Evolutionary conservation across 2,888 invertebrate genomes (phyloP).

Genomic region (Idaea biselata): DNA sequence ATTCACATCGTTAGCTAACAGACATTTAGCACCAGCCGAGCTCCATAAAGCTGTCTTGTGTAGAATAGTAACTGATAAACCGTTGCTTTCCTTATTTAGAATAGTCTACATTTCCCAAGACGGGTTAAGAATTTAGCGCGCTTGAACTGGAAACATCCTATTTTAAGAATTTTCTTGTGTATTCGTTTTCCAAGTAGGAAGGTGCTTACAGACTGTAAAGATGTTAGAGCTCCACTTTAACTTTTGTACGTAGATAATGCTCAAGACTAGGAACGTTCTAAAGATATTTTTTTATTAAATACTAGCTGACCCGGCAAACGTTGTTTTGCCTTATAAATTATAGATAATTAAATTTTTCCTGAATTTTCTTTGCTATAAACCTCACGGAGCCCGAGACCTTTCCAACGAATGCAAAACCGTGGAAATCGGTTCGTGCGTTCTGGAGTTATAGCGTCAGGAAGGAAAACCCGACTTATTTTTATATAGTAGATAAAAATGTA

Average conservation of each 20-base stretch:
- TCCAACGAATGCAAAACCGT: too few species aligned
- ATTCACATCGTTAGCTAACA: not conserved
- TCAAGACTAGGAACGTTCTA: too few species aligned
- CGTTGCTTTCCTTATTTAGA: constrained; percentile 27
- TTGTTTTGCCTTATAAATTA: too few species aligned
- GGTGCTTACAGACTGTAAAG: not conserved
- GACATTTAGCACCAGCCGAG: not conserved
- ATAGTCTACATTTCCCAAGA: constrained; percentile 12
- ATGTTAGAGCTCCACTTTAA: not conserved
- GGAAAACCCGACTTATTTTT: too few species aligned
- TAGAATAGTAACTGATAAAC: constrained; percentile 23
- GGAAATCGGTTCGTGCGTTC: too few species aligned
- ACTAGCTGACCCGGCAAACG: too few species aligned
- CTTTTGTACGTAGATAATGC: not conserved
- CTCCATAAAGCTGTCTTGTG: constrained; percentile 10
- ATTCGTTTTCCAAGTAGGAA: not conserved
- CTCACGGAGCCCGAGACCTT: too few species aligned
- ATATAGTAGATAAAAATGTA: too few species aligned
- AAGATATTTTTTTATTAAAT: too few species aligned
- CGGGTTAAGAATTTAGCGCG: not conserved
- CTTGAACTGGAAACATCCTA: not conserved
- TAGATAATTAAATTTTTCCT: too few species aligned
- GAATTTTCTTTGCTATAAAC: too few species aligned
- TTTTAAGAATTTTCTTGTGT: not conserved
- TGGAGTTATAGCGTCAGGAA: too few species aligned